Percentiles rank a stretch among this genome's conserved stretches.
Conservation (phyloP, 2,888 invertebrate genomes). For the Cosmia trapezina region DNA sequence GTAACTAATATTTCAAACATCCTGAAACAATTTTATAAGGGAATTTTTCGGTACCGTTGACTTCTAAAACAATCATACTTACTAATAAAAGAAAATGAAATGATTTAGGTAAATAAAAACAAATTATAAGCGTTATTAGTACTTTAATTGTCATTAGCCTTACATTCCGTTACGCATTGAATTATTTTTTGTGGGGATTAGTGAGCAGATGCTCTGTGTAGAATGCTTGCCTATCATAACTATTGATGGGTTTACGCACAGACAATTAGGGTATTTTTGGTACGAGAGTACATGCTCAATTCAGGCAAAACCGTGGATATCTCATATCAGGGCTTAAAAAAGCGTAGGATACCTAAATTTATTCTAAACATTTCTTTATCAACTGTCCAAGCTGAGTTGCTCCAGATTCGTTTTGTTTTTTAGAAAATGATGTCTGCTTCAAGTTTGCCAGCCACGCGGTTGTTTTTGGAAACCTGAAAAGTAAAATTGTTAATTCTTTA, state of each 20-base stretch:
- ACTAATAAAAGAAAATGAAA: no score
- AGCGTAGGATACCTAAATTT: not conserved
- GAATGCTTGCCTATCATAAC: not conserved
- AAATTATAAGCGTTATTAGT: not conserved
- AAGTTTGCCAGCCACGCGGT: slow-evolving; percentile 21
- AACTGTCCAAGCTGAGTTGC: not conserved
- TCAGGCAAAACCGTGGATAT: not conserved
- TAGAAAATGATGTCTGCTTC: slow-evolving; percentile 12
- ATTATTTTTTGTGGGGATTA: not conserved
- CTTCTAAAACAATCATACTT: no score
- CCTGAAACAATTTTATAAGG: not conserved
- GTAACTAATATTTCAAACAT: not conserved
- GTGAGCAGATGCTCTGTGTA: not conserved
- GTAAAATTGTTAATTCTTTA: not conserved
- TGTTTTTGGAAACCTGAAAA: slow-evolving; percentile 32
- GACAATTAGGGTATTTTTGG: no score
- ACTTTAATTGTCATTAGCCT: not conserved
- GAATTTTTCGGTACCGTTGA: not conserved
- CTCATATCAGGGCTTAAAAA: no score
- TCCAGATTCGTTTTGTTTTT: slow-evolving; percentile 34
- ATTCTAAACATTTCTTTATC: slow-evolving; percentile 11
- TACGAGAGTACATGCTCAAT: not conserved
- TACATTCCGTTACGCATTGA: not conserved
- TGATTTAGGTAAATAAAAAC: not conserved
- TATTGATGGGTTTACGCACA: not conserved